A percentile compares a stretch with the other conserved stretches of the same genome.
These are phyloP conservation scores for Whitmania pigra DNA, from an alignment of 1,140 invertebrate species.

Conservation along the genomic window DNA sequence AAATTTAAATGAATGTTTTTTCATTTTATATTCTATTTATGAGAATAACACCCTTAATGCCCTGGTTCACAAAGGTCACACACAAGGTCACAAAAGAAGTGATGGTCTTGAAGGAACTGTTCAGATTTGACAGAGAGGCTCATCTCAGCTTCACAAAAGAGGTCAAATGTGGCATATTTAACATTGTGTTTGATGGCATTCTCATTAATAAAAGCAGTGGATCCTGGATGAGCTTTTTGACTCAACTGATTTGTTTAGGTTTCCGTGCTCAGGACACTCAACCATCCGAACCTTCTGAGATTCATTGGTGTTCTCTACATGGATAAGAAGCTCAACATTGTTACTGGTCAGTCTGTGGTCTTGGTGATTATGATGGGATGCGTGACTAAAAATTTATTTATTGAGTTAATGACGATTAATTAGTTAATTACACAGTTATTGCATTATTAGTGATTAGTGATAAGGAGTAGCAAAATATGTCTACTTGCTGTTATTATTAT, in stretches of 20 bases:
- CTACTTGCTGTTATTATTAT: too few species aligned
- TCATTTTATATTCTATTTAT: too few species aligned
- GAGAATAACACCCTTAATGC: not conserved
- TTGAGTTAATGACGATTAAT: not conserved
- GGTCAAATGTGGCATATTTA: slow-evolving; percentile 43
- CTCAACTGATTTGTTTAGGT: slow-evolving; percentile 47
- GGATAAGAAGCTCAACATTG: slow-evolving; percentile 74
- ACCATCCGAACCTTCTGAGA: slow-evolving; percentile 74
- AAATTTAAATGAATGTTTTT: too few species aligned
- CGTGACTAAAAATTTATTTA: not conserved
- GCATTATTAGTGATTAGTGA: not conserved
- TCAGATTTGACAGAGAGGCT: slow-evolving; percentile 80
- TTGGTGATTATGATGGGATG: too few species aligned
- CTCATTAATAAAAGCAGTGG: not conserved
- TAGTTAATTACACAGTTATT: too few species aligned
- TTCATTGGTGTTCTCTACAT: slow-evolving; percentile 88
- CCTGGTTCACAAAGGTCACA: slow-evolving; percentile 52
- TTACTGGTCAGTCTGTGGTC: slow-evolving; percentile 46
- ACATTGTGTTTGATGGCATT: not conserved
- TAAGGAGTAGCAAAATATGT: slow-evolving; percentile 19
- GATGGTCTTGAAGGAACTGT: slow-evolving; percentile 87
- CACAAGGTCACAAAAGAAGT: slow-evolving; percentile 76
- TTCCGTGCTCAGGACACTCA: slow-evolving; percentile 69
- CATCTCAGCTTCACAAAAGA: slow-evolving; percentile 87
- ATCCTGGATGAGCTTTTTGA: too few species aligned